These are phyloP conservation scores for Drosophila demipolita DNA, from an alignment of 2,888 invertebrate species.

Conservation along the genomic window DNA sequence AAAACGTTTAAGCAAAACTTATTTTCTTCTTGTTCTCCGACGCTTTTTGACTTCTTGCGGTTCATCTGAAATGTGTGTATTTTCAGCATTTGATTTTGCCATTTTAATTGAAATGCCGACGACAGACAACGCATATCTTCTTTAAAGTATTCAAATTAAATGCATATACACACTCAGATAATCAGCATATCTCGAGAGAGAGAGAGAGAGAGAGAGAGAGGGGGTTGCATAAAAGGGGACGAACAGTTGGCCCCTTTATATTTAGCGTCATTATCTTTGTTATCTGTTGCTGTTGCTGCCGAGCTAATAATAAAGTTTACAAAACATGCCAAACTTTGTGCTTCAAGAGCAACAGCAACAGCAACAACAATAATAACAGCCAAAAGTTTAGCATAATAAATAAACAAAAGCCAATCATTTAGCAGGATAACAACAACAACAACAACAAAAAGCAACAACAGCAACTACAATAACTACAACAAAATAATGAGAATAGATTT, in stretches of 20 bases:
- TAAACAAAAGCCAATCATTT: constrained; percentile 65
- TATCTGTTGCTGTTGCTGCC: constrained; percentile 28
- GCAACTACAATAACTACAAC: constrained; percentile 32
- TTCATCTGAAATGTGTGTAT: constrained; percentile 40
- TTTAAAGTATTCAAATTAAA: constrained; percentile 69
- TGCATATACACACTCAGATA: constrained; percentile 36
- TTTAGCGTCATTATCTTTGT: constrained; percentile 25
- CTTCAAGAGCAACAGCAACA: constrained; percentile 40
- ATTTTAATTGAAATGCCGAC: constrained; percentile 74
- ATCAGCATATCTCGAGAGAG: background rate
- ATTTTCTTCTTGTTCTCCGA: constrained; percentile 13
- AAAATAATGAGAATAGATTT: constrained; percentile 74
- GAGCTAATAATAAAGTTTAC: constrained; percentile 82
- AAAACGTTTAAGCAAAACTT: constrained; percentile 70
- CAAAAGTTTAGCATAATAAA: constrained; percentile 75
- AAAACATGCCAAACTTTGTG: constrained; percentile 81
- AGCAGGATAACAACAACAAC: constrained; percentile 24
- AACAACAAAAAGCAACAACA: constrained; percentile 18
- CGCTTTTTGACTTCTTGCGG: constrained; percentile 50
- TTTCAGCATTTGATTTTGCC: constrained; percentile 36
- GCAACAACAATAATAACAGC: constrained; percentile 9
- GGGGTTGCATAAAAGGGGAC: background rate
- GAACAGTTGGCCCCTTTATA: background rate
- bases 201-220: background rate
- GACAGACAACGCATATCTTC: constrained; percentile 47